Conservation (phyloP, 2,797 vertebrate species). For the Hoplostethus mediterraneus region DNA sequence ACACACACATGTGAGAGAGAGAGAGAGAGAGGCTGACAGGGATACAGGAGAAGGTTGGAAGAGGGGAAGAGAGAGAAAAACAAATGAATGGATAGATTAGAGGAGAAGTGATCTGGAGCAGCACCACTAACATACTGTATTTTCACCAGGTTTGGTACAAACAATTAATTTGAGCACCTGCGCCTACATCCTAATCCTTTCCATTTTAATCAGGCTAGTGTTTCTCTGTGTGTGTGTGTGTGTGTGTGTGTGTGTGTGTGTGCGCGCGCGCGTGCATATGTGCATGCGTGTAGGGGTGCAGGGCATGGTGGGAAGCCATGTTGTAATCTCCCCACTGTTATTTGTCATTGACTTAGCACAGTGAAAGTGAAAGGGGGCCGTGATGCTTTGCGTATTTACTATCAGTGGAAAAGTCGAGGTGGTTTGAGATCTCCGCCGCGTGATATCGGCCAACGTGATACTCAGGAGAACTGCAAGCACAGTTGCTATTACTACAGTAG, state of each 20-base stretch:
- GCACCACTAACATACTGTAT: conserved; percentile 61
- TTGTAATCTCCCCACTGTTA: conserved; percentile 47
- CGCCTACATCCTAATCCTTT: conserved; percentile 65
- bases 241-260: conserved; percentile 11
- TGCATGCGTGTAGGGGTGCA: conserved; percentile 45
- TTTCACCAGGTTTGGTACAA: conserved; percentile 64
- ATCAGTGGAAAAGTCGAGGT: too few relatives aligned
- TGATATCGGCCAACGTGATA: too few relatives aligned
- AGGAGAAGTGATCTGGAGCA: conserved; percentile 55
- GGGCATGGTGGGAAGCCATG: conserved; percentile 13
- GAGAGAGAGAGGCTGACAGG: conserved; percentile 34
- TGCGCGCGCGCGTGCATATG: conserved; percentile 34
- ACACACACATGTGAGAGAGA: conserved; percentile 17
- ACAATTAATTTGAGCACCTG: conserved; percentile 78
- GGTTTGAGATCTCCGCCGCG: too few relatives aligned
- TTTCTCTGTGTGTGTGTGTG: conserved; percentile 39
- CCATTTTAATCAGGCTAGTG: conserved; percentile 77
- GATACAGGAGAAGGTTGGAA: conserved; percentile 9
- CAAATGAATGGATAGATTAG: conserved; percentile 65
- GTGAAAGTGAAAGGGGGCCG: conserved; percentile 9
- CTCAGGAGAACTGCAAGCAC: too few relatives aligned
- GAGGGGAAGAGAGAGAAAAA: conserved; percentile 32
- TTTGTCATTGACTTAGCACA: conserved; percentile 20
- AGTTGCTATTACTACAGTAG: too few relatives aligned
- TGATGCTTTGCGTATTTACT: background rate